Base-by-base conservation (phyloP, 2,797 vertebrate genomes). In the Tokudaia muenninki region DNA sequence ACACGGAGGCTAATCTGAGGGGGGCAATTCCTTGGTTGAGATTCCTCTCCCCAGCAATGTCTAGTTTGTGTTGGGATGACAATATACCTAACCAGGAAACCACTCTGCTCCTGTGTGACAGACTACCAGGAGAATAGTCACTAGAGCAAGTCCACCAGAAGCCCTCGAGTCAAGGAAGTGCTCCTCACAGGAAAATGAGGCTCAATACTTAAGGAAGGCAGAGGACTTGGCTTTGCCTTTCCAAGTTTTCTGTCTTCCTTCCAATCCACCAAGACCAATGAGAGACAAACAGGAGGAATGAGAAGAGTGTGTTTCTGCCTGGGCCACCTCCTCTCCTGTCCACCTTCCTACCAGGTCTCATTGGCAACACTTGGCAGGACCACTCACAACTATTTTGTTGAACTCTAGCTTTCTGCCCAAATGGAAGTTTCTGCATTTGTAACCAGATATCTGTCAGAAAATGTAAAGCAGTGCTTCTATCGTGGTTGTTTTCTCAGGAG, bases 401-500 rank as follows among this genome's bases (percentile, higher is more conserved):
- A 95, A 57, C 12, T 37, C 41, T 82, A 75, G 19, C 31, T 41
- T 44, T 95, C 84, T 59, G 1, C n/a, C 63, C 50, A 77, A 47
- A 0, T 57, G 34, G 26, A 92, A 81, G 55, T 37, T 47, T 22
- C 55, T 41, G 5, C 13, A 82, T 88, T 59, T 75, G 34, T 31
- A 24, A 26, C 22, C 67, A 61, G 1, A 6, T 52, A 63, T 0
- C 1, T 41, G 4, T 50, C 74, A 82, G 31, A 93, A 74, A 91
- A 6, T 22, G 21, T 88, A 29, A 80, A 87, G 12, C 41, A 19
- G 52, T 77, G 26, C 34, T 70, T 41, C 37, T 34, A 0, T 75
- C 65, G 1, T 65, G 65, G 4, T 95, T 93, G 74, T 97, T 96
- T 98, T 79, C 21, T 52, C 98, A 99, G 99, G 99, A 99, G 63